Evolutionary conservation across 2,113 vertebrate species (phyloP).

Genomic region (Aphelocoma coerulescens): DNA sequence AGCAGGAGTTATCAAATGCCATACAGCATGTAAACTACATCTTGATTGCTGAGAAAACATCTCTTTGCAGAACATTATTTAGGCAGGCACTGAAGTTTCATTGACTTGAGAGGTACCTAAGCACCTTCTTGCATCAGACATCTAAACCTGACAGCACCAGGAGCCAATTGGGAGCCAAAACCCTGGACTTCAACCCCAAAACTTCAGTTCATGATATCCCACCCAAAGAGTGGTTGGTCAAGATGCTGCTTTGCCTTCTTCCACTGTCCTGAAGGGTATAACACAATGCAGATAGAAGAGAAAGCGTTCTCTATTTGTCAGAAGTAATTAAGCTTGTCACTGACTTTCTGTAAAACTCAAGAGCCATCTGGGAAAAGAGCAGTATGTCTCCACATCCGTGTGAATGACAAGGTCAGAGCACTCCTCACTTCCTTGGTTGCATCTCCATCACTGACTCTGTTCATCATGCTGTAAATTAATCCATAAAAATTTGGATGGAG

Average conservation of each 20-base stretch:
- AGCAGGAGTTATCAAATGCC: neutral
- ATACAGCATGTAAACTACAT: neutral
- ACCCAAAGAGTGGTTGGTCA: neutral
- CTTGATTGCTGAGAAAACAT: conserved; percentile 6
- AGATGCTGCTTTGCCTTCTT: neutral
- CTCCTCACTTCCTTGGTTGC: conserved; percentile 33
- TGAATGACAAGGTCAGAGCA: conserved; percentile 70
- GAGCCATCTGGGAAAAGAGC: conserved; percentile 66
- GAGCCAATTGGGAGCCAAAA: neutral
- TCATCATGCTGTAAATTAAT: conserved; percentile 68
- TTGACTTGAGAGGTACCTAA: neutral
- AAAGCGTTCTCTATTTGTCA: conserved; percentile 62
- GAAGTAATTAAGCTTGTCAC: conserved; percentile 71
- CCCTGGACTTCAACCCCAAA: neutral
- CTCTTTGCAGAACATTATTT: neutral
- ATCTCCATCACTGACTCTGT: conserved; percentile 41
- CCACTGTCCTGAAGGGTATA: neutral
- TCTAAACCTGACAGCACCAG: neutral
- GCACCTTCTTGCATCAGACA: neutral
- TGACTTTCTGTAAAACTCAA: conserved; percentile 52
- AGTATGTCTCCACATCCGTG: conserved; percentile 24
- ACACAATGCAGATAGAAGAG: conserved; percentile 29
- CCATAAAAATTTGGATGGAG: conserved; percentile 52
- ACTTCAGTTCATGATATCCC: neutral
- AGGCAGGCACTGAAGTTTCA: neutral